These are phyloP conservation scores for Lytechinus pictus DNA, from an alignment of 35 echinoderm and acorn worm species.

Conservation along the genomic window DNA sequence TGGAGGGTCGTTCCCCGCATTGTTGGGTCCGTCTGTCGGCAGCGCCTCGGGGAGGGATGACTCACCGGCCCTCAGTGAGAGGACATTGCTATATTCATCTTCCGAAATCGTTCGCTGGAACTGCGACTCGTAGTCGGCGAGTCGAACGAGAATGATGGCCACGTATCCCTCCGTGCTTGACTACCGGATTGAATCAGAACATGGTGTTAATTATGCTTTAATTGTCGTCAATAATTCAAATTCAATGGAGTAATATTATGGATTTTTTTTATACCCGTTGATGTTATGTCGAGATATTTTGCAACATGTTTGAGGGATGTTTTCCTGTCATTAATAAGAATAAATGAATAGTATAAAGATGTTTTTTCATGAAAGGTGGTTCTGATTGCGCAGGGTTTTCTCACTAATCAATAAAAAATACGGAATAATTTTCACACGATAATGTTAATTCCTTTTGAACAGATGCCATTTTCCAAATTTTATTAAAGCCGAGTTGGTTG, in stretches of 20 bases:
- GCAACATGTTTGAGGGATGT: too few species aligned
- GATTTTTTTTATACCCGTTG: too few species aligned
- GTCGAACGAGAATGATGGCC: slow-evolving; percentile 66
- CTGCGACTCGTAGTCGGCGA: slow-evolving; percentile 54
- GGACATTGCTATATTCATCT: slow-evolving; percentile 45
- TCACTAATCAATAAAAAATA: too few species aligned
- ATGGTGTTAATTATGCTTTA: not conserved
- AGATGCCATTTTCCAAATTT: too few species aligned
- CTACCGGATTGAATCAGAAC: slow-evolving; percentile 37
- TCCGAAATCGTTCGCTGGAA: slow-evolving; percentile 41
- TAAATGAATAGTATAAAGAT: too few species aligned
- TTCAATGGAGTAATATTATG: not conserved
- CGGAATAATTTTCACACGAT: too few species aligned
- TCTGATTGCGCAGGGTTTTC: too few species aligned
- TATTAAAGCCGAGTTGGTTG: too few species aligned
- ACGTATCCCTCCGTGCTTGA: slow-evolving; percentile 62
- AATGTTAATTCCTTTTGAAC: too few species aligned
- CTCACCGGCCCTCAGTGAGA: not conserved
- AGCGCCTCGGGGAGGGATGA: not conserved
- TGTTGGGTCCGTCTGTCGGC: not conserved
- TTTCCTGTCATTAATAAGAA: too few species aligned
- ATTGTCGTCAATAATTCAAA: not conserved
- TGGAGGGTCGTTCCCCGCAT: not conserved
- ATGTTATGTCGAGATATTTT: too few species aligned
- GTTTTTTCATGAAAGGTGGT: too few species aligned